Percentiles rank a stretch among this genome's conserved stretches.
These are phyloP conservation scores for Atopsyche davidsoni DNA, from an alignment of 1,140 invertebrate species.

Conservation along the genomic window DNA sequence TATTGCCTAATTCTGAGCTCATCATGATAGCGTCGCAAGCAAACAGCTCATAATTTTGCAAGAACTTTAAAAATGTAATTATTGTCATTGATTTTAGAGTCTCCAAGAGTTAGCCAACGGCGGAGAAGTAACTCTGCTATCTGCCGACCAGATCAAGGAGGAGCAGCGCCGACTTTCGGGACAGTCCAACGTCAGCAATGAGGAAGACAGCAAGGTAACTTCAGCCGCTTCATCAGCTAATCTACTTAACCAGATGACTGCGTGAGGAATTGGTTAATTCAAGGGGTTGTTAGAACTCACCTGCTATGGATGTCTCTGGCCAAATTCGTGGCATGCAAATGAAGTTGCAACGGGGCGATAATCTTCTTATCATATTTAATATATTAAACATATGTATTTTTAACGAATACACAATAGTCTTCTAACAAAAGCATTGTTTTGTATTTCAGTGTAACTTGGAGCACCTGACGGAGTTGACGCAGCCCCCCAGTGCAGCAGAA, in stretches of 20 bases:
- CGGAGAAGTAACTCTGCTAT: constrained; percentile 40
- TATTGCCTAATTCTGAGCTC: constrained; percentile 5
- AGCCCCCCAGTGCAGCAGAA: background rate
- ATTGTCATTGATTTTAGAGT: constrained; percentile 23
- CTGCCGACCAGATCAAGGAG: constrained; percentile 56
- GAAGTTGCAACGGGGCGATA: too few relatives aligned
- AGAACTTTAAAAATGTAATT: background rate
- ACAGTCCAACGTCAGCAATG: constrained; percentile 46
- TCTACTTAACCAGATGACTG: too few relatives aligned
- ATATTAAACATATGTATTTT: too few relatives aligned
- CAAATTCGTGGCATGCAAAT: too few relatives aligned
- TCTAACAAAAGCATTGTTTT: too few relatives aligned
- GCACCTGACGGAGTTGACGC: background rate
- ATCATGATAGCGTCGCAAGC: background rate
- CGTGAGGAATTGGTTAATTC: too few relatives aligned
- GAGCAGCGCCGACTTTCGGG: constrained; percentile 51
- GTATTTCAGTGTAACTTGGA: too few relatives aligned
- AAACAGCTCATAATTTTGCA: background rate
- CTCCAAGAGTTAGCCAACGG: constrained; percentile 28
- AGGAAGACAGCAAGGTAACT: constrained; percentile 29
- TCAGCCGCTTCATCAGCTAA: too few relatives aligned
- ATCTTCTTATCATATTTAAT: too few relatives aligned
- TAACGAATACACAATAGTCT: too few relatives aligned
- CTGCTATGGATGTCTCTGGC: too few relatives aligned
- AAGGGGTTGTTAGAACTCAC: too few relatives aligned